A percentile compares a stretch with the other conserved stretches of the same genome.
These are phyloP conservation scores for Phylloscopus trochiloides DNA, from an alignment of 2,113 vertebrate species.

Conservation along the genomic window DNA sequence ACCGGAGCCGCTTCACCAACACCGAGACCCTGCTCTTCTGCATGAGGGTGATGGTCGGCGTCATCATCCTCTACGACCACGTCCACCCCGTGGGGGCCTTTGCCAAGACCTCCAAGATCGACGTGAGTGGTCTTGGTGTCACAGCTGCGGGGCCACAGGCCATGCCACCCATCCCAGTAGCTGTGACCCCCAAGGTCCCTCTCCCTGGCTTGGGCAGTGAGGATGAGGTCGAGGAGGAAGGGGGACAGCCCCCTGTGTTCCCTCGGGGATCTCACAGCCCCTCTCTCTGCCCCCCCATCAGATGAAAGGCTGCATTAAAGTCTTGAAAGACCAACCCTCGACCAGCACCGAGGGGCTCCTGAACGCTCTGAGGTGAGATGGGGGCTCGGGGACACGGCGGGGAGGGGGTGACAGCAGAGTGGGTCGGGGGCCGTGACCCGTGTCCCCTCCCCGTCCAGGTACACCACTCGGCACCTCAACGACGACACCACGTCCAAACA, in stretches of 20 bases:
- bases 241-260: rapidly evolving
- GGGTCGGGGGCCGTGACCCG: neutral
- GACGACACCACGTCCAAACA: conserved; percentile 95
- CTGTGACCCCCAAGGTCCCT: rapidly evolving
- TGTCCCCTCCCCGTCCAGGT: conserved; percentile 68
- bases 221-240: neutral
- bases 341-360: conserved; percentile 92
- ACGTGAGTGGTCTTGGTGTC: conserved; percentile 70
- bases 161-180: rapidly evolving
- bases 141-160: neutral
- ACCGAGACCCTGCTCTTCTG: conserved; percentile 94
- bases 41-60: conserved; percentile 93
- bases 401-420: neutral
- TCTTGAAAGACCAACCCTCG: conserved; percentile 91
- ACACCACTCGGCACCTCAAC: conserved; percentile 90
- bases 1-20: conserved; percentile 91
- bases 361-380: conserved; percentile 85
- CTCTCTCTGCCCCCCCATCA: conserved; percentile 30
- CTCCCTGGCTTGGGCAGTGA: neutral
- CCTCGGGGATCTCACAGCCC: neutral
- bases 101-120: conserved; percentile 93
- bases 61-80: conserved; percentile 94
- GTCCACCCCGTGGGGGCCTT: conserved; percentile 93
- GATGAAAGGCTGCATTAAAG: conserved; percentile 97
- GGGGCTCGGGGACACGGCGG: rapidly evolving